Conservation (phyloP, 2,797 vertebrate genomes). For the Rhyacichthys aspro region DNA sequence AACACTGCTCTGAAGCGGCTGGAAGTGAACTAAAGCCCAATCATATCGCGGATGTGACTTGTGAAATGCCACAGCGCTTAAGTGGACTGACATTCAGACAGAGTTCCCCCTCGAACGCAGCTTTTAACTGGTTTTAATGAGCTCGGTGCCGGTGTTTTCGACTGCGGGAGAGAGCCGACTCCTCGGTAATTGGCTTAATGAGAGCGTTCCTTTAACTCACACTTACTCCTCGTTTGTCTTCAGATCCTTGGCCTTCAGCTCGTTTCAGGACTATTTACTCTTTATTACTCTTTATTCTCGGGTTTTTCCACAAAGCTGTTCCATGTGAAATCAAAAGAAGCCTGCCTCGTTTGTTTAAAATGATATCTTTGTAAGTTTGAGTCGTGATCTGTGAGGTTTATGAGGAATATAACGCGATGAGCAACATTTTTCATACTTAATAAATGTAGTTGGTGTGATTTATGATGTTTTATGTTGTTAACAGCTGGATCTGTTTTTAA, state of each 20-base stretch:
- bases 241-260: conserved; percentile 19
- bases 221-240: conserved; percentile 25
- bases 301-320: too few species aligned
- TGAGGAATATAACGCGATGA: too few species aligned
- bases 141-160: conserved; percentile 31
- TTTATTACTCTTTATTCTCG: too few species aligned
- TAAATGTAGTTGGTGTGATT: too few species aligned
- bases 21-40: conserved; percentile 10
- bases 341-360: too few species aligned
- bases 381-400: too few species aligned
- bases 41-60: conserved; percentile 25
- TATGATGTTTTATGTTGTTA: too few species aligned
- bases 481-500: too few species aligned
- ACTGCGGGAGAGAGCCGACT: conserved; percentile 36
- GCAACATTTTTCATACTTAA: too few species aligned
- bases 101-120: conserved; percentile 10
- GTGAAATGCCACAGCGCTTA: conserved; percentile 32
- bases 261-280: too few species aligned
- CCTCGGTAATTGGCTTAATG: conserved; percentile 55
- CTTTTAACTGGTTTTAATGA: conserved; percentile 58
- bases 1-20: conserved; percentile 15
- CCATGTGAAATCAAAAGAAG: too few species aligned
- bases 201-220: conserved; percentile 37
- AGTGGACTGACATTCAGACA: conserved; percentile 18
- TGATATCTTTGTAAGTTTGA: too few species aligned